phyloP scores from a whole-genome alignment of 2,113 vertebrate genomes.

The Gavia stellata region DNA sequence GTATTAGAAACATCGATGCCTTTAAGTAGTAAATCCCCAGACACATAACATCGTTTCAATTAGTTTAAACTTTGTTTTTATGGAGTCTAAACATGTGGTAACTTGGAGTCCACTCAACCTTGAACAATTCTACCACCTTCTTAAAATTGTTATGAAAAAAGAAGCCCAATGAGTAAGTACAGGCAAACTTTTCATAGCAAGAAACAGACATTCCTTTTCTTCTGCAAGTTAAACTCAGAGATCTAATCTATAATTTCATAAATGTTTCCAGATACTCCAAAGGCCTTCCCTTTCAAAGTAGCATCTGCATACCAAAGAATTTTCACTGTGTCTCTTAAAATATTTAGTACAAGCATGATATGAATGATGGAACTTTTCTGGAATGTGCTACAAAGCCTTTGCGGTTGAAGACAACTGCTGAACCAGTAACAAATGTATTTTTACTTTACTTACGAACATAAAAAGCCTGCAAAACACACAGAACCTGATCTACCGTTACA shows the following conservation, averaged over 20 bases:
- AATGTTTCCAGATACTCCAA: constrained; percentile 22
- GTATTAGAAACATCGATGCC: not conserved
- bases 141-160: not conserved
- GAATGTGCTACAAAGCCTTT: constrained; percentile 8
- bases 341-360: not conserved
- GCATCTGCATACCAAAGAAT: not conserved
- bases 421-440: constrained; percentile 5
- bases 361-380: not conserved
- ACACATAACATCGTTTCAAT: not conserved
- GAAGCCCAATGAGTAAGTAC: not conserved
- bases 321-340: not conserved
- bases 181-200: not conserved
- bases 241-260: not conserved
- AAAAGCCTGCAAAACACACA: not conserved
- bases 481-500: not conserved
- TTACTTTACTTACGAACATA: not conserved
- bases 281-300: constrained; percentile 6
- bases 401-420: not conserved
- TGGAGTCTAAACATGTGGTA: not conserved
- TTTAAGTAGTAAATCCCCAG: not conserved
- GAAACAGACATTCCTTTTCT: not conserved
- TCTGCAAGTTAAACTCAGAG: not conserved
- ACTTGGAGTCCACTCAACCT: not conserved
- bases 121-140: not conserved
- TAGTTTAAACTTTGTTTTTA: not conserved